Conservation (phyloP, 2,888 invertebrate genomes). For the Diplolepis rosae region DNA sequence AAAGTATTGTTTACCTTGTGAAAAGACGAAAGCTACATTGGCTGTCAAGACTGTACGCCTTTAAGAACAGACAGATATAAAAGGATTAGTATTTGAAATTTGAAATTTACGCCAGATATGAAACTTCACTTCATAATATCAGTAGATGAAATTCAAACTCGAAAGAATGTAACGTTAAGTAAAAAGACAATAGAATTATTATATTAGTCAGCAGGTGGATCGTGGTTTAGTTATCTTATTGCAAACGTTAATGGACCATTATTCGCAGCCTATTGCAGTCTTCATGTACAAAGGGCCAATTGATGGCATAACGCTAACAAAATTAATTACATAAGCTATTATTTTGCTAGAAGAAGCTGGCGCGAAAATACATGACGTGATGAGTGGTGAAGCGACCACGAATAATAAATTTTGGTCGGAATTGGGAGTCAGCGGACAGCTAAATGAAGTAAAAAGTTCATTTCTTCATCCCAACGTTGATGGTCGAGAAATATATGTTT, state of each 20-base stretch:
- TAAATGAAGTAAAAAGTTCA: too few relatives aligned
- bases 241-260: conserved; percentile 42
- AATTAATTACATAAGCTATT: conserved; percentile 39
- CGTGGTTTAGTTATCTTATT: conserved; percentile 50
- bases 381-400: too few relatives aligned
- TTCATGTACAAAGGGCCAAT: conserved; percentile 46
- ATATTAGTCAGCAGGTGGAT: conserved; percentile 39
- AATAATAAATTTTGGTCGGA: too few relatives aligned
- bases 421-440: too few relatives aligned
- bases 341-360: conserved; percentile 38
- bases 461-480: conserved; percentile 42
- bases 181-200: conserved; percentile 85
- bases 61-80: not conserved
- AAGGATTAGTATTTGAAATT: not conserved
- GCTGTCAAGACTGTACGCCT: not conserved
- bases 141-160: conserved; percentile 23
- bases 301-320: conserved; percentile 34
- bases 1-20: not conserved
- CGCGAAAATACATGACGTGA: conserved; percentile 49
- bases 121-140: conserved; percentile 22
- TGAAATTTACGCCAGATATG: not conserved
- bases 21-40: not conserved
- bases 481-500: conserved; percentile 41
- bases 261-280: conserved; percentile 47
- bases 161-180: conserved; percentile 85